A percentile compares a stretch with the other conserved stretches of the same genome.
These are phyloP conservation scores for Hystrix brachyura DNA, from an alignment of 2,113 vertebrate genomes.

Conservation along the genomic window DNA sequence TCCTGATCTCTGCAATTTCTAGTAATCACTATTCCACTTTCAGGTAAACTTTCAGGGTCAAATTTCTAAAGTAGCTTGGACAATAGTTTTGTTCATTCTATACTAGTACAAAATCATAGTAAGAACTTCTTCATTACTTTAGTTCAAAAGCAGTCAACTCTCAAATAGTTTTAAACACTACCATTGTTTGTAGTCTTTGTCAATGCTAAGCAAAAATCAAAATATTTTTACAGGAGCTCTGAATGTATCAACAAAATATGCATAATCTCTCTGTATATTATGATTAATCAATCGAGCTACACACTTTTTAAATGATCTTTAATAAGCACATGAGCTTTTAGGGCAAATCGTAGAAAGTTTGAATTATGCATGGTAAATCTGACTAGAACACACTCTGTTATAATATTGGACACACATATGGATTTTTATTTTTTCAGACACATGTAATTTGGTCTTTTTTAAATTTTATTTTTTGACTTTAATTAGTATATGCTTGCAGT, in stretches of 20 bases:
- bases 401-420: background rate
- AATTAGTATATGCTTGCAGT: no score
- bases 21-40: background rate
- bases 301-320: background rate
- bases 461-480: no score
- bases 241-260: background rate
- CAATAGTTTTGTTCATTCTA: background rate
- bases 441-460: background rate
- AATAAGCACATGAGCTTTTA: background rate
- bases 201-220: background rate
- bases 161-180: background rate
- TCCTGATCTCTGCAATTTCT: background rate
- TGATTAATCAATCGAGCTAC: background rate
- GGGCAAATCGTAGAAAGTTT: background rate
- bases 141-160: background rate
- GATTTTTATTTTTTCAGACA: background rate
- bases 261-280: background rate
- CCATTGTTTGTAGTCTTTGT: background rate
- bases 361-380: background rate
- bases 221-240: background rate
- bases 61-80: background rate
- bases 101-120: background rate
- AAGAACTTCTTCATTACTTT: background rate
- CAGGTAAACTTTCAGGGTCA: background rate
- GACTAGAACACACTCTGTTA: background rate